Evolutionary conservation across 2,797 vertebrate species (phyloP), one percentile per base, ranked within the genome.

Genomic region (Falco peregrinus): DNA sequence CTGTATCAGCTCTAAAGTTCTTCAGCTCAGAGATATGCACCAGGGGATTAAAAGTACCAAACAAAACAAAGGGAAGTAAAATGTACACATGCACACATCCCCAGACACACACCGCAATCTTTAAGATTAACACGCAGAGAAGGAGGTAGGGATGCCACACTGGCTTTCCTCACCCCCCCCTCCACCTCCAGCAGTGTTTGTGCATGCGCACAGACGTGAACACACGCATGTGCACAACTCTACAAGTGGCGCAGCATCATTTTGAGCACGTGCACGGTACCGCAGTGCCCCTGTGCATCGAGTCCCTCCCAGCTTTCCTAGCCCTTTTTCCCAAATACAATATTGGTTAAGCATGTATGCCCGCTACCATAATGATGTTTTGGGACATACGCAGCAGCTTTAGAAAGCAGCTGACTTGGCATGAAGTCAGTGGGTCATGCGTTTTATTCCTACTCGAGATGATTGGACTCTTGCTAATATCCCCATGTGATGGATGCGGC

Each of bases 1-100:
- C 94, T 81, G 0, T 93, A 96, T 96, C 96, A 91, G 84, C 95
- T 84, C 92, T 53, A 50, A 90, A 92, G 76, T 97, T 93, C 95
- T 92, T 73, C 94, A 91, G 90, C 92, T 81, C 93, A 56, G 59
- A 89, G 96, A 92, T 94, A 67, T 3, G 28, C 92, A 89, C 57
- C 53, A 51, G 90, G 89, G 82, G 90, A 96, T 97, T 83, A 86
- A 90, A 95, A 87, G 59, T 24, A 87, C 70, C 74, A 75, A 85
- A 74, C 70, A 65, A 84, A 95, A 95, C 87, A 92, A 85, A 79
- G 48, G 63, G 51, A 57, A 82, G 56, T 8, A 45, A 70, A 84
- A 67, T 2, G 16, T 28, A 89, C 74, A 75, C 90, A 81, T 4
- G 22, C 75, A 89, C 77, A 37, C 79, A 89, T 89, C 90, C 77